Percentiles rank a stretch among this genome's conserved stretches.
Evolutionary conservation across 2,113 vertebrate species (phyloP).

Genomic region (Scytalopus superciliaris): DNA sequence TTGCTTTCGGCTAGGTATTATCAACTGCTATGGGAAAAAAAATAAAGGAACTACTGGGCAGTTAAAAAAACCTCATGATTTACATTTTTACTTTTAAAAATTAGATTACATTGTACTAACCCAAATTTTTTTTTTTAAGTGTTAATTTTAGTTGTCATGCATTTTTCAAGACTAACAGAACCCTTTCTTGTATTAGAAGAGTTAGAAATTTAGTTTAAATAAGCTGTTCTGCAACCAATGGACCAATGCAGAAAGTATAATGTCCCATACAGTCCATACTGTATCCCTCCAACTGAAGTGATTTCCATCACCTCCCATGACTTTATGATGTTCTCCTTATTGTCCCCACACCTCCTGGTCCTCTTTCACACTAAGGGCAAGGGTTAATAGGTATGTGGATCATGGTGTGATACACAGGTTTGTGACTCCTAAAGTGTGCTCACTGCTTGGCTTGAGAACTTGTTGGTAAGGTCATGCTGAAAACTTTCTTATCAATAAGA

Average conservation of each 20-base stretch:
- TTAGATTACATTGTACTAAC: background rate
- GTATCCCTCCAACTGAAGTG: background rate
- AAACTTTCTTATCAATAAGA: background rate
- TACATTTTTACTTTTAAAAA: background rate
- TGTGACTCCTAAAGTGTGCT: background rate
- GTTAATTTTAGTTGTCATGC: background rate
- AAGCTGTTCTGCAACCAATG: background rate
- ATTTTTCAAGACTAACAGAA: background rate
- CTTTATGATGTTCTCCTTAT: background rate
- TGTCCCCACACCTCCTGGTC: background rate
- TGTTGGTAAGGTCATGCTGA: background rate
- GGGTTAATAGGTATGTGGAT: background rate
- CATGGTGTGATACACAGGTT: background rate
- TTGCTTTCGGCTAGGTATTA: background rate
- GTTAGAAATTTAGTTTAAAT: background rate
- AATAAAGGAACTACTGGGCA: background rate
- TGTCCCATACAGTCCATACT: background rate
- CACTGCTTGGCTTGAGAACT: background rate
- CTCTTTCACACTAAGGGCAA: background rate
- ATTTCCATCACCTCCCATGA: background rate
- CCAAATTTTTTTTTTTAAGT: background rate
- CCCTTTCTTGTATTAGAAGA: background rate
- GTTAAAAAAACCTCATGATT: background rate
- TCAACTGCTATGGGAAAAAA: background rate
- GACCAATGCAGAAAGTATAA: background rate